These are phyloP conservation scores for Gisinianus flammeolus DNA, from an alignment of 2,888 invertebrate genomes.

Conservation along the genomic window DNA sequence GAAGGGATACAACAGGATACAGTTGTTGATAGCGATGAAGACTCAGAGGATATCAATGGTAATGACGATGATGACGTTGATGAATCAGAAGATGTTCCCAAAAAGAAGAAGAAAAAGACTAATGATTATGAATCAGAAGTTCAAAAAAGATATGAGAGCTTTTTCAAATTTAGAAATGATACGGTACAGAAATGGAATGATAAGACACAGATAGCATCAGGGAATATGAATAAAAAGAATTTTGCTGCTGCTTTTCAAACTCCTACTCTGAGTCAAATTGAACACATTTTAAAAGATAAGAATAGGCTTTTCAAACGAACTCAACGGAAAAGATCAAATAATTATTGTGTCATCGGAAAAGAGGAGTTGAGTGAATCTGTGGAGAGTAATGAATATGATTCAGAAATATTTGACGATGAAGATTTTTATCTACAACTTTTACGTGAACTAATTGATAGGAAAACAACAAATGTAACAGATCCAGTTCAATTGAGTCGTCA, in stretches of 20 bases:
- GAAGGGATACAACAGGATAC: no score
- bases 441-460: constrained; percentile 89
- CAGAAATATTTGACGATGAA: constrained; percentile 93
- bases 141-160: constrained; percentile 66
- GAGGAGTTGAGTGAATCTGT: constrained; percentile 42
- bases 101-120: constrained; percentile 20
- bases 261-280: constrained; percentile 76
- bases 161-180: constrained; percentile 74
- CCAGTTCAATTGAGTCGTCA: constrained; percentile 85
- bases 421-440: constrained; percentile 96
- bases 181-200: constrained; percentile 95
- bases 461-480: constrained; percentile 81
- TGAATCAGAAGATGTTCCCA: constrained; percentile 17
- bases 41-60: constrained; percentile 1
- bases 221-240: constrained; percentile 68
- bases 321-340: constrained; percentile 76
- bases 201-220: constrained; percentile 77
- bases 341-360: constrained; percentile 74
- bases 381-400: constrained; percentile 69
- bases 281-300: constrained; percentile 80
- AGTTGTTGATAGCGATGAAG: constrained; percentile 30
- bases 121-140: constrained; percentile 30
- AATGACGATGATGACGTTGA: constrained; percentile 45
- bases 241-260: constrained; percentile 67
- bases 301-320: constrained; percentile 78